phyloP scores from a whole-genome alignment of 2,888 invertebrate species.

The Luffia ferchaultella region DNA sequence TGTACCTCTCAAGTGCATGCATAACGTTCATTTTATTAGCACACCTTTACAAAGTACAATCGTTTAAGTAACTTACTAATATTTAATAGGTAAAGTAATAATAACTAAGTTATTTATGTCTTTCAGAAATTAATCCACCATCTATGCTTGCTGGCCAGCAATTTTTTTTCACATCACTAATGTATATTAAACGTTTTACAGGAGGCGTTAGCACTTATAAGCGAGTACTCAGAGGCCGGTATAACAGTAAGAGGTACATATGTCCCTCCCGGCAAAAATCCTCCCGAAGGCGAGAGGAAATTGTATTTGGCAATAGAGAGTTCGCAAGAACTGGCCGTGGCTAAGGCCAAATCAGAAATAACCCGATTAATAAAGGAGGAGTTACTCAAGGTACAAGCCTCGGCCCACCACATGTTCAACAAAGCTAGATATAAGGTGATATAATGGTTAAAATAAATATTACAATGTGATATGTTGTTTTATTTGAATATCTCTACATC shows the following conservation, averaged over 20 bases:
- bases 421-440: constrained; percentile 95
- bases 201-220: constrained; percentile 97
- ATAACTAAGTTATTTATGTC: too few relatives aligned
- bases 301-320: constrained; percentile 98
- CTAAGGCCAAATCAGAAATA: constrained; percentile 96
- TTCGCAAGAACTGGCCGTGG: constrained; percentile 94
- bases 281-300: constrained; percentile 94
- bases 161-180: too few relatives aligned
- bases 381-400: constrained; percentile 87
- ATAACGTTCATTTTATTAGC: too few relatives aligned
- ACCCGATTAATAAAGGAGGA: constrained; percentile 98
- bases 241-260: constrained; percentile 98
- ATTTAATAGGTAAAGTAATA: too few relatives aligned
- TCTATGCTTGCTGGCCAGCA: too few relatives aligned
- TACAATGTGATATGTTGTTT: background rate
- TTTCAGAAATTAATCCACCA: too few relatives aligned
- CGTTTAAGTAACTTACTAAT: too few relatives aligned
- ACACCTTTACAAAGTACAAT: too few relatives aligned
- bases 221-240: constrained; percentile 98
- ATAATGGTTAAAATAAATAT: constrained; percentile 39
- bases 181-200: constrained; percentile 30
- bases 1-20: too few relatives aligned
- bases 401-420: constrained; percentile 86
- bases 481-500: too few relatives aligned
- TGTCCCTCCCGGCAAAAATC: constrained; percentile 86